Conservation (phyloP, 2,888 invertebrate genomes). For the Zeuzera pyrina region DNA sequence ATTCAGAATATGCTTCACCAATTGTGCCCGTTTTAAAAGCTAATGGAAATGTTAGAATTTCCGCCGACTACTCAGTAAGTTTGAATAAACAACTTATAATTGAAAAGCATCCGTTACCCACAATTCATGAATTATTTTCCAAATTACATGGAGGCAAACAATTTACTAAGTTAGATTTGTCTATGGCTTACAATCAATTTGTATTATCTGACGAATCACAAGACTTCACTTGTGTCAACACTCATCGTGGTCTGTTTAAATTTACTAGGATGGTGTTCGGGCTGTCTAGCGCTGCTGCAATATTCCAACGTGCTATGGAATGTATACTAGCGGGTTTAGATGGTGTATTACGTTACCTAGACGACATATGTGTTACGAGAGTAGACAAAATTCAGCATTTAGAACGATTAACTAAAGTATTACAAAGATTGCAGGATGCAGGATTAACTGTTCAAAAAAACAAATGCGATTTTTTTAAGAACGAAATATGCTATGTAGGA, state of each 20-base stretch:
- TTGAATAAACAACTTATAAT: slow-evolving; percentile 8
- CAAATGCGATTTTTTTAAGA: slow-evolving; percentile 3
- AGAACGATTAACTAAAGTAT: slow-evolving; percentile 8
- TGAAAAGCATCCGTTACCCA: slow-evolving; percentile 9
- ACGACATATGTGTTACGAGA: slow-evolving; percentile 11
- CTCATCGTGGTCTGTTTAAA: slow-evolving; percentile 9
- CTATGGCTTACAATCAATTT: slow-evolving; percentile 8
- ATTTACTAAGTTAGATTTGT: no score
- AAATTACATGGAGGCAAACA: no score
- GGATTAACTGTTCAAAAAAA: slow-evolving; percentile 2
- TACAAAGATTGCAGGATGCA: slow-evolving; percentile 5
- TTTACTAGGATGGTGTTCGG: slow-evolving; percentile 10
- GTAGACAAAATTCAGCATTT: slow-evolving; percentile 1
- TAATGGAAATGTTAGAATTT: slow-evolving; percentile 3
- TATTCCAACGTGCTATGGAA: slow-evolving; percentile 10
- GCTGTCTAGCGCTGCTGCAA: slow-evolving; percentile 7
- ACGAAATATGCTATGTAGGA: slow-evolving; percentile 4
- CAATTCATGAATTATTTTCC: slow-evolving; percentile 8
- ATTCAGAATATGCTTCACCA: slow-evolving; percentile 8
- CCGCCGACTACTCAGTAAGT: slow-evolving; percentile 5
- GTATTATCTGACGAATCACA: slow-evolving; percentile 6
- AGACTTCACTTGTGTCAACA: slow-evolving; percentile 8
- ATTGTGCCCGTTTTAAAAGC: background rate
- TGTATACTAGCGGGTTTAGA: slow-evolving; percentile 5
- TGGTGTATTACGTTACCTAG: slow-evolving; percentile 7